phyloP scores from a whole-genome alignment of 2,888 invertebrate species.

The Parasteatoda lunata region DNA sequence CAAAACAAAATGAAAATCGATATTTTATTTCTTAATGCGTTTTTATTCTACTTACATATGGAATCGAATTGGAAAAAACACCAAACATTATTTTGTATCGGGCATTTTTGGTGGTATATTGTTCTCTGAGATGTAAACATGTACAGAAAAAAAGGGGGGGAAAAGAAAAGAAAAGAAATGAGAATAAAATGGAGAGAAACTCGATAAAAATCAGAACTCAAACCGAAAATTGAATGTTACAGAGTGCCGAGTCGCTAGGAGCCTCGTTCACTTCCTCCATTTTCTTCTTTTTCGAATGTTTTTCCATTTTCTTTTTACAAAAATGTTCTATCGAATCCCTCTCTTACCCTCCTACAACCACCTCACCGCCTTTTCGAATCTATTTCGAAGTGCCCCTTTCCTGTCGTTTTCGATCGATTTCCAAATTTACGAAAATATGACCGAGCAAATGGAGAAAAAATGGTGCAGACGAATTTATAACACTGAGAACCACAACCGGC shows the following conservation, averaged over 20 bases:
- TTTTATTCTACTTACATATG: slow-evolving; percentile 51
- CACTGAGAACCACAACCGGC: slow-evolving; percentile 1
- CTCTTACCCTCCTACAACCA: neutral
- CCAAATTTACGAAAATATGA: slow-evolving; percentile 59
- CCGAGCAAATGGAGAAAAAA: slow-evolving; percentile 34
- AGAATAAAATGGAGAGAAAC: slow-evolving; percentile 38
- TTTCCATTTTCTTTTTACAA: slow-evolving; percentile 51
- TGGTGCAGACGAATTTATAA: slow-evolving; percentile 36
- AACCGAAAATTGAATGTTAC: slow-evolving; percentile 67
- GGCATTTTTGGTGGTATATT: slow-evolving; percentile 25
- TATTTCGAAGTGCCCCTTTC: slow-evolving; percentile 35
- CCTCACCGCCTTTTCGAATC: slow-evolving; percentile 27
- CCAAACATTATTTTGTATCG: slow-evolving; percentile 54
- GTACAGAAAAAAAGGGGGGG: slow-evolving; percentile 15
- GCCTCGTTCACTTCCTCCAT: slow-evolving; percentile 45
- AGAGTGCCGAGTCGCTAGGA: slow-evolving; percentile 35
- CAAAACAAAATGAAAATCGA: slow-evolving; percentile 56
- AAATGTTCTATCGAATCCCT: slow-evolving; percentile 43
- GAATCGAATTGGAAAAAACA: slow-evolving; percentile 46
- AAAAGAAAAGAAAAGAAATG: slow-evolving; percentile 18
- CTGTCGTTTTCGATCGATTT: slow-evolving; percentile 49
- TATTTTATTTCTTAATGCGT: slow-evolving; percentile 59
- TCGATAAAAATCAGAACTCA: slow-evolving; percentile 67
- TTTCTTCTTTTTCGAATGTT: slow-evolving; percentile 35
- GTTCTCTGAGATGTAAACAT: slow-evolving; percentile 20